These are phyloP conservation scores for Acinonyx jubatus DNA, from an alignment of 2,113 vertebrate genomes.

Conservation along the genomic window DNA sequence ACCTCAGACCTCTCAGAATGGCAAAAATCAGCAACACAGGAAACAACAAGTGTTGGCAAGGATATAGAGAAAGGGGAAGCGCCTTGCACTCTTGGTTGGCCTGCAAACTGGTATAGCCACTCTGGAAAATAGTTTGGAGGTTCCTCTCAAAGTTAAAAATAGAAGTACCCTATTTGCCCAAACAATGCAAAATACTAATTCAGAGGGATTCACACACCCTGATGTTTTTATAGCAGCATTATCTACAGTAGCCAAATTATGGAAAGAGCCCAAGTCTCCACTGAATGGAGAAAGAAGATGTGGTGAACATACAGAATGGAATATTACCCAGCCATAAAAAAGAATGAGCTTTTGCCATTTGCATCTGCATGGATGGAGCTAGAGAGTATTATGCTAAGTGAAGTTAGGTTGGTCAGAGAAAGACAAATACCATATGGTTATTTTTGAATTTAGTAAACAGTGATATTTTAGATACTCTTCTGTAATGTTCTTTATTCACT, in stretches of 20 bases:
- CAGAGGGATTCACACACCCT: background rate
- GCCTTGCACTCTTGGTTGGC: background rate
- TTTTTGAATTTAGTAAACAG: background rate
- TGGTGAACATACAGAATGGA: background rate
- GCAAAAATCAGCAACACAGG: background rate
- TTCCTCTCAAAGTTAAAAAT: background rate
- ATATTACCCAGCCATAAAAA: background rate
- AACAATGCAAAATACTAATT: background rate
- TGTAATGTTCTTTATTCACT: background rate
- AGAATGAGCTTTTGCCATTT: background rate
- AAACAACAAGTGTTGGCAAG: background rate
- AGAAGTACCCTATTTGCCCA: background rate
- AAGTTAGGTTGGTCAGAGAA: background rate
- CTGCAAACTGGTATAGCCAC: background rate
- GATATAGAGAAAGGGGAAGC: background rate
- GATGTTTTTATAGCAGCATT: background rate
- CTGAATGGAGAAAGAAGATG: background rate
- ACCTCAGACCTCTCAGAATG: background rate
- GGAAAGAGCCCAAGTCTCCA: background rate
- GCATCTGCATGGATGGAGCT: background rate
- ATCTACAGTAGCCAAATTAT: background rate
- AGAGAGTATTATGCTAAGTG: background rate
- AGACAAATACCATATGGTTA: background rate
- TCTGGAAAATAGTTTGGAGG: background rate
- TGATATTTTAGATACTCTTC: background rate